These are phyloP conservation scores for Caranx ignobilis DNA, from an alignment of 2,113 vertebrate species.

Conservation along the genomic window DNA sequence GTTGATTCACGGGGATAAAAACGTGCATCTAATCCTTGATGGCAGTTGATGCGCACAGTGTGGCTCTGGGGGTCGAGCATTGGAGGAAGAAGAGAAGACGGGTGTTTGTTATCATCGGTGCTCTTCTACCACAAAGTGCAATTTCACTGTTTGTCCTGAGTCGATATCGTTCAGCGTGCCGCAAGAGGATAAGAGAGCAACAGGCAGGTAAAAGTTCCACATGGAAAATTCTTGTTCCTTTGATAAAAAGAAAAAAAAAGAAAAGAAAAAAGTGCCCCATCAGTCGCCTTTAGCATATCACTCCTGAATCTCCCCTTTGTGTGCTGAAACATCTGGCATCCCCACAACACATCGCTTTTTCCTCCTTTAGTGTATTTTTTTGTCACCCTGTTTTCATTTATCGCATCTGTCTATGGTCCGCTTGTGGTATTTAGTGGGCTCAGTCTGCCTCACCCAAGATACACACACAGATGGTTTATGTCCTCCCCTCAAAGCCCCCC, in stretches of 20 bases:
- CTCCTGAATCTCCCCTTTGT: conserved; percentile 23
- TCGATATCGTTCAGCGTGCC: conserved; percentile 48
- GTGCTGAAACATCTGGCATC: conserved; percentile 17
- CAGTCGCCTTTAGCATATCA: conserved; percentile 15
- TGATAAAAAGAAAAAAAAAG: conserved; percentile 13
- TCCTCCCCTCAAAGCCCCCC: conserved; percentile 14
- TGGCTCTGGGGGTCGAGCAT: not conserved
- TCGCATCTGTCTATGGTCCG: conserved; percentile 11
- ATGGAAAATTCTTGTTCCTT: conserved; percentile 30
- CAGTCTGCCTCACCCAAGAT: conserved; percentile 22
- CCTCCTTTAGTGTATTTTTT: conserved; percentile 8
- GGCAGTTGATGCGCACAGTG: not conserved
- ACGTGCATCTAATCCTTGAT: not conserved
- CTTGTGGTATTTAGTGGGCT: conserved; percentile 39
- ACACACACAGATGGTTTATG: conserved; percentile 26
- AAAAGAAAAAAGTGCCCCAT: conserved; percentile 2
- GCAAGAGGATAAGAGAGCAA: conserved; percentile 44
- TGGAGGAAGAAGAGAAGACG: not conserved
- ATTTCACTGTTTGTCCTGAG: conserved; percentile 49
- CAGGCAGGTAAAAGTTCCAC: conserved; percentile 47
- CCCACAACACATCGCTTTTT: not conserved
- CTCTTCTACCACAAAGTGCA: conserved; percentile 15
- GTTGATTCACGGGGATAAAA: conserved; percentile 3
- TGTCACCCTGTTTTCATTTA: conserved; percentile 28
- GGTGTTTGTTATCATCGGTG: conserved; percentile 33